Evolutionary conservation across 2,797 vertebrate genomes (phyloP).

Genomic region (Rhadinocentrus ornatus): DNA sequence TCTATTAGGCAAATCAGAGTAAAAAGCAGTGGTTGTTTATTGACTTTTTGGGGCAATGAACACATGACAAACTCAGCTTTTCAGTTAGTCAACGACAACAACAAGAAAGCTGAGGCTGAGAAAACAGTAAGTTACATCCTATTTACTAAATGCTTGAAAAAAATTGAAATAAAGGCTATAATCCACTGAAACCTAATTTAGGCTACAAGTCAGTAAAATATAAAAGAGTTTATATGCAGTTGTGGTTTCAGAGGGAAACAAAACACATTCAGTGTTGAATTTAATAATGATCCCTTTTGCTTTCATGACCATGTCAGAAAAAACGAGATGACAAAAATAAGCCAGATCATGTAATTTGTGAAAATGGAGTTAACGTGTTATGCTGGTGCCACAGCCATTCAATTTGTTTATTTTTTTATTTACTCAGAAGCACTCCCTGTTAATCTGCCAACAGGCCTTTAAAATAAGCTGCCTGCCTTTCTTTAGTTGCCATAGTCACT

Average conservation of each 20-base stretch:
- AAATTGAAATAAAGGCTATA: not conserved
- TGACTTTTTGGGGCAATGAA: not conserved
- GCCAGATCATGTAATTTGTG: not conserved
- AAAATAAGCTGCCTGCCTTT: constrained; percentile 39
- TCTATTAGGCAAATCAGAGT: not conserved
- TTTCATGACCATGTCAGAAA: too few relatives aligned
- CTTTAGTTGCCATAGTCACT: constrained; percentile 54
- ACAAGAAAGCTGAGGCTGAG: not conserved
- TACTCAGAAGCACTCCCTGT: not conserved
- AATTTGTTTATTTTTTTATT: constrained; percentile 10
- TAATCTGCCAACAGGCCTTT: constrained; percentile 26
- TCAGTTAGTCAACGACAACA: not conserved
- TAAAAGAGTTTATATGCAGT: constrained; percentile 6
- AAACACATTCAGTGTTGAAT: constrained; percentile 5
- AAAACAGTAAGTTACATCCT: too few relatives aligned
- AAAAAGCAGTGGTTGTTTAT: not conserved
- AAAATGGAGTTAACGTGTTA: not conserved
- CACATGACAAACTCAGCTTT: not conserved
- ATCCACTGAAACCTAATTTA: not conserved
- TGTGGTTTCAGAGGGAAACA: not conserved
- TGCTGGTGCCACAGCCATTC: constrained; percentile 6
- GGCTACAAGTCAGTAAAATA: not conserved
- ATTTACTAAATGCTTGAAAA: not conserved
- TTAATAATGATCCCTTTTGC: not conserved
- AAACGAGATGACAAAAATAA: constrained; percentile 13